Evolutionary conservation across 2,888 invertebrate species (phyloP).

Genomic region (Drosophila phalerata): DNA sequence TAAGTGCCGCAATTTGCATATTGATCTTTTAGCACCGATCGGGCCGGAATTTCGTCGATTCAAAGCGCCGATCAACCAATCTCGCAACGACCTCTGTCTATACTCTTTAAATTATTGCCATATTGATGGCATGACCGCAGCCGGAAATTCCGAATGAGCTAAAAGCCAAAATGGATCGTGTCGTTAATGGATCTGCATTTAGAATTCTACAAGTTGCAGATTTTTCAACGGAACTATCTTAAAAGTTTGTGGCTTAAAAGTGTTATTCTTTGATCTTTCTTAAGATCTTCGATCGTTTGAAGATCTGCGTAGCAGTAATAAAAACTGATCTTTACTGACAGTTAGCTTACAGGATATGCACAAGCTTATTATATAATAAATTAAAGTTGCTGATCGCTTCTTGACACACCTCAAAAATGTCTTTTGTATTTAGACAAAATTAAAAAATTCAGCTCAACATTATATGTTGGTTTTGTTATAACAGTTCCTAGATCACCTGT

Average conservation of each 20-base stretch:
- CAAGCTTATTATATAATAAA: background rate
- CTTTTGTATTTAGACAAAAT: background rate
- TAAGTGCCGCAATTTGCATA: slow-evolving; percentile 56
- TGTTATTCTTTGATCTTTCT: background rate
- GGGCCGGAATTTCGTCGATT: background rate
- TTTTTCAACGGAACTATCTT: background rate
- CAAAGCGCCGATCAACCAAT: slow-evolving; percentile 1
- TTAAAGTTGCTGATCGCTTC: background rate
- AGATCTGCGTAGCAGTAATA: background rate
- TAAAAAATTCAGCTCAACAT: background rate
- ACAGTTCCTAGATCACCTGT: slow-evolving; percentile 13
- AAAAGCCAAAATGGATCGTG: slow-evolving; percentile 31
- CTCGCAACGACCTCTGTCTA: background rate
- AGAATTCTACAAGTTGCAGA: slow-evolving; percentile 6
- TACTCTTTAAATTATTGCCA: slow-evolving; percentile 7
- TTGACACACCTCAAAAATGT: slow-evolving; percentile 4
- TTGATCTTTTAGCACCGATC: slow-evolving; percentile 37
- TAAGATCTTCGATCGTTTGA: slow-evolving; percentile 9
- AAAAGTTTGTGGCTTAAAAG: background rate
- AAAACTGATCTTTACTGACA: background rate
- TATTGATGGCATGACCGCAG: slow-evolving; percentile 33
- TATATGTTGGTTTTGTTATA: background rate
- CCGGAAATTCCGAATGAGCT: slow-evolving; percentile 63
- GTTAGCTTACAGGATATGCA: slow-evolving; percentile 9
- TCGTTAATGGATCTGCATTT: slow-evolving; percentile 19